These are phyloP conservation scores for Podarcis siculus DNA, from an alignment of 2,797 vertebrate genomes.

Conservation along the genomic window DNA sequence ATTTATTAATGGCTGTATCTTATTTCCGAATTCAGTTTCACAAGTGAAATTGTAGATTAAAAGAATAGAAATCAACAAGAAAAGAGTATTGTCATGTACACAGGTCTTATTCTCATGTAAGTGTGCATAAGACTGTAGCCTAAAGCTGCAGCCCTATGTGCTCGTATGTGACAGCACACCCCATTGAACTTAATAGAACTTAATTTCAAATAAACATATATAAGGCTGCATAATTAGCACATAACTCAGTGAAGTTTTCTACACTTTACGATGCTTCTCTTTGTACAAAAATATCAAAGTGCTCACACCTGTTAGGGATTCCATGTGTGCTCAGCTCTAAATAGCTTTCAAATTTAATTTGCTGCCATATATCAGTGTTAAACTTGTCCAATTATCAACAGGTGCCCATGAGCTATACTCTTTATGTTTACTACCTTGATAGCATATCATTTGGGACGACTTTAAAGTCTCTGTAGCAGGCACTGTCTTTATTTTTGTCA, in stretches of 20 bases:
- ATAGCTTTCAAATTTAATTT: conserved; percentile 31
- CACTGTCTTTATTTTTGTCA: conserved; percentile 39
- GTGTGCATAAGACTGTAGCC: conserved; percentile 11
- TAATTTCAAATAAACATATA: not conserved
- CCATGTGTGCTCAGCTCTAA: conserved; percentile 13
- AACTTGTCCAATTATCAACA: conserved; percentile 33
- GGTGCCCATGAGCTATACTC: conserved; percentile 9
- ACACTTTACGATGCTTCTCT: not conserved
- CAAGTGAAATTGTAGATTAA: conserved; percentile 68
- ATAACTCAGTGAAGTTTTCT: not conserved
- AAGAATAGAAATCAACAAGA: conserved; percentile 55
- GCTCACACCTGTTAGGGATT: not conserved
- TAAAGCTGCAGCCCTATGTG: not conserved
- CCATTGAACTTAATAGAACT: not conserved
- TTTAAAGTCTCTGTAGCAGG: conserved; percentile 9
- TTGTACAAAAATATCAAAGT: not conserved
- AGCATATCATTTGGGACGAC: conserved; percentile 22
- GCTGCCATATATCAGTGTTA: not conserved
- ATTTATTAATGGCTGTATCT: conserved; percentile 84
- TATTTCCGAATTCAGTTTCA: conserved; percentile 80
- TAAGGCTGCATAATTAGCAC: not conserved
- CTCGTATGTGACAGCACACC: not conserved
- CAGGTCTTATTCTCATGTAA: not conserved
- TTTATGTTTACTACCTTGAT: conserved; percentile 15
- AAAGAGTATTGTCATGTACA: conserved; percentile 47